phyloP scores from a whole-genome alignment of 2,113 vertebrate species.

The Anguilla rostrata region DNA sequence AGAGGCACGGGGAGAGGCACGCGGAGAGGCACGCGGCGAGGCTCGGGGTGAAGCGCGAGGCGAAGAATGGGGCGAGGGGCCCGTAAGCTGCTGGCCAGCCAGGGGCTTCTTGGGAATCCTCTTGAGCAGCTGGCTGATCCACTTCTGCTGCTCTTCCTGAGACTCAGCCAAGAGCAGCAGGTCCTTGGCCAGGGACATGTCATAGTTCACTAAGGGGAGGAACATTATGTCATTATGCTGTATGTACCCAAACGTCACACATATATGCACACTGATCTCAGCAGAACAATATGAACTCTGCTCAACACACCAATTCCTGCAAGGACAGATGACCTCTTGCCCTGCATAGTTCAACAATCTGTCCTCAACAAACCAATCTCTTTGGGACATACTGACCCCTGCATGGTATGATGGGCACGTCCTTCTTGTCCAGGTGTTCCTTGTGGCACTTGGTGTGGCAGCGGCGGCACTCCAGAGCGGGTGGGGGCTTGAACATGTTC shows the following conservation, averaged over 20 bases:
- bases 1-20: constrained; percentile 44
- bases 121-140: constrained; percentile 90
- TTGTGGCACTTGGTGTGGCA: constrained; percentile 96
- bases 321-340: neutral
- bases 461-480: constrained; percentile 91
- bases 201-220: constrained; percentile 82
- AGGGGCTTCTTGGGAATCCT: constrained; percentile 90
- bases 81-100: constrained; percentile 72
- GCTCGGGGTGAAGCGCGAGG: neutral
- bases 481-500: constrained; percentile 93
- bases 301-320: neutral
- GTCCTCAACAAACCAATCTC: too few relatives aligned
- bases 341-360: neutral
- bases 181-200: constrained; percentile 94
- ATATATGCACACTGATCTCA: neutral
- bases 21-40: too few relatives aligned
- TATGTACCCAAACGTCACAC: neutral
- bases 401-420: constrained; percentile 90
- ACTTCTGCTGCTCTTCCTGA: constrained; percentile 89
- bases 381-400: constrained; percentile 70
- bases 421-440: constrained; percentile 92
- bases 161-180: constrained; percentile 88
- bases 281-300: neutral
- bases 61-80: constrained; percentile 69
- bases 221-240: neutral